Evolutionary conservation across 2,113 vertebrate genomes (phyloP).

Genomic region (Centropus bengalensis): DNA sequence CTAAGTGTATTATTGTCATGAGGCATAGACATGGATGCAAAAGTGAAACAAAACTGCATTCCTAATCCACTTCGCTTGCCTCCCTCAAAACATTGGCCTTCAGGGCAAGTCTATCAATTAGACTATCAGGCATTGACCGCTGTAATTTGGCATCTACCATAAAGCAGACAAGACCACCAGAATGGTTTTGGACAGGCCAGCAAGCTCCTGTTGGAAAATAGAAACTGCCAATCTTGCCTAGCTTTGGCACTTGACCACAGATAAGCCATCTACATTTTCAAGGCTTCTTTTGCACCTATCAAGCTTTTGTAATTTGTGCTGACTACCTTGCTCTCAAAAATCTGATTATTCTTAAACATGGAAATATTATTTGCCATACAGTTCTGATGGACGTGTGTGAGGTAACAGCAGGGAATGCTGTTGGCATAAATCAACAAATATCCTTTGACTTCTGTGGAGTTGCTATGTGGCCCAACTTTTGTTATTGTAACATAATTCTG

Average conservation of each 20-base stretch:
- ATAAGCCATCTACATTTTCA: background rate
- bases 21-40: background rate
- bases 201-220: background rate
- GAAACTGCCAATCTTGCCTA: background rate
- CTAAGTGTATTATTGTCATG: background rate
- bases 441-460: background rate
- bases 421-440: background rate
- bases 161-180: background rate
- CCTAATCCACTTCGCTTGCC: background rate
- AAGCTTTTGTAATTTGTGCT: background rate
- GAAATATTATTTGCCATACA: background rate
- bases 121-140: background rate
- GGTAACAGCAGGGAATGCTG: background rate
- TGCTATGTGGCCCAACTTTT: background rate
- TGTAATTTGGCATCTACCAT: background rate
- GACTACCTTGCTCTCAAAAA: background rate
- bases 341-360: background rate
- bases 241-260: background rate
- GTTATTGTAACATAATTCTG: background rate
- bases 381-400: background rate
- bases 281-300: background rate
- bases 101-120: background rate
- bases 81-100: background rate
- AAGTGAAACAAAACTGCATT: background rate
- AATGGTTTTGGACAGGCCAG: background rate